A percentile compares a stretch with the other conserved stretches of the same genome.
phyloP scores from a whole-genome alignment of 2,888 invertebrate species.

The Ecliptopera silaceata region DNA sequence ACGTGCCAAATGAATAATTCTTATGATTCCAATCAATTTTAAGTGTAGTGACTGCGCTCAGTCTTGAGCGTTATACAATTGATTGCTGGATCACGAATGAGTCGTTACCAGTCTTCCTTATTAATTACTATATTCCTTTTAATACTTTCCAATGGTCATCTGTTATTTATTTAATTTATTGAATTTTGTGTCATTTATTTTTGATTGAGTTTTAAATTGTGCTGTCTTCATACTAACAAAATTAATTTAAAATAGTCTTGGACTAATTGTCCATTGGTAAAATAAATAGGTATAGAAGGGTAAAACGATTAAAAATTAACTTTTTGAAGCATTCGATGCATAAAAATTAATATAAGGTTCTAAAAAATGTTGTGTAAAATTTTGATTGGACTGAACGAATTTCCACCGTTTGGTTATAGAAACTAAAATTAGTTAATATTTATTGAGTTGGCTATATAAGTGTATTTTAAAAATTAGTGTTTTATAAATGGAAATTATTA shows the following conservation, averaged over 20 bases:
- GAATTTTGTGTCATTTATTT: conserved; percentile 29
- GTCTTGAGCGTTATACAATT: not conserved
- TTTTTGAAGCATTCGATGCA: conserved; percentile 35
- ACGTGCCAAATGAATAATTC: not conserved
- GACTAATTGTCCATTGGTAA: not conserved
- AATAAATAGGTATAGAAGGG: not conserved
- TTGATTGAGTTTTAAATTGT: conserved; percentile 1
- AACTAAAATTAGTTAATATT: conserved; percentile 19
- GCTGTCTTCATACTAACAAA: conserved; percentile 1
- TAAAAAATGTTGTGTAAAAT: conserved; percentile 4
- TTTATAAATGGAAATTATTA: not conserved
- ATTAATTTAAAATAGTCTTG: not conserved
- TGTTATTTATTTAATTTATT: conserved; percentile 36
- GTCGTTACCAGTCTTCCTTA: conserved; percentile 37
- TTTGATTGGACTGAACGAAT: conserved; percentile 36
- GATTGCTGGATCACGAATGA: not conserved
- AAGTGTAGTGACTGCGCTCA: conserved; percentile 2
- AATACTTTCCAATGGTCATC: conserved; percentile 42
- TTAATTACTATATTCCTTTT: conserved; percentile 34
- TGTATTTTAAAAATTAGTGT: conserved; percentile 1
- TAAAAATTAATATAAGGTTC: not conserved
- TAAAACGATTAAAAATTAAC: conserved; percentile 22
- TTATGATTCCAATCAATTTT: conserved; percentile 4
- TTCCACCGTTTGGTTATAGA: conserved; percentile 39
- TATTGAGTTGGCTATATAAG: conserved; percentile 11